Evolutionary conservation across 2,888 invertebrate genomes (phyloP), one percentile per base, ranked within the genome.

Genomic region (Papilio elwesi): DNA sequence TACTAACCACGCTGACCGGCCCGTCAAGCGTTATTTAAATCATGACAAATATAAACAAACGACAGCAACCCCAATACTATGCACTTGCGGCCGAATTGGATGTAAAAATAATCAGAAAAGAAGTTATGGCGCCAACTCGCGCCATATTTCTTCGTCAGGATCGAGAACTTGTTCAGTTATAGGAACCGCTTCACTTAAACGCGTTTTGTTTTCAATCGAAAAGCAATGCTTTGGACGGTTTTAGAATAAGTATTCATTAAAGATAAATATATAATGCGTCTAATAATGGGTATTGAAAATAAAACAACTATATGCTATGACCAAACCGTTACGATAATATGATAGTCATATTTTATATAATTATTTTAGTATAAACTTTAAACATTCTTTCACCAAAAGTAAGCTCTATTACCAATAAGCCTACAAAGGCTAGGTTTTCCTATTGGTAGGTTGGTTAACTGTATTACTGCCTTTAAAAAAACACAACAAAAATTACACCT

Each of bases 81-180:
- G 12, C 65, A 68, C 57, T 65, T 53, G 66, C 62, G 38, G 67
- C 87, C 86, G 84, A 85, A 86, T 89, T 85, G 82, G 86, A 85
- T 84, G 83, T 86, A 85, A 86, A 90, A 90, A 89, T 83, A 87
- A 89, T 79, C 74, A 73, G 79, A 81, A 82, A 83, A 86, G 85
- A 85, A 79, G 75, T 82, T 77, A 81, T 87, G 90, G 90, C 90
- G 91, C 90, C 91, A 85, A 82, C 79, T 70, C 70, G 16, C 63
- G 67, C 76, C 75, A 73, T 75, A 80, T 77, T 81, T 79, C 79
- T 71, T 70, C 72, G 70, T 72, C 67, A 66, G 48, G 53, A 70
- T 63, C 62, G 66, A 62, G 36, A 65, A 66, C 47, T 68, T 55
- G 63, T 38, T 65, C 38, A 38, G 51, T 57, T 49, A 15, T 49